Evolutionary conservation across 1,140 invertebrate species (phyloP).

Genomic region (Procambarus clarkii): DNA sequence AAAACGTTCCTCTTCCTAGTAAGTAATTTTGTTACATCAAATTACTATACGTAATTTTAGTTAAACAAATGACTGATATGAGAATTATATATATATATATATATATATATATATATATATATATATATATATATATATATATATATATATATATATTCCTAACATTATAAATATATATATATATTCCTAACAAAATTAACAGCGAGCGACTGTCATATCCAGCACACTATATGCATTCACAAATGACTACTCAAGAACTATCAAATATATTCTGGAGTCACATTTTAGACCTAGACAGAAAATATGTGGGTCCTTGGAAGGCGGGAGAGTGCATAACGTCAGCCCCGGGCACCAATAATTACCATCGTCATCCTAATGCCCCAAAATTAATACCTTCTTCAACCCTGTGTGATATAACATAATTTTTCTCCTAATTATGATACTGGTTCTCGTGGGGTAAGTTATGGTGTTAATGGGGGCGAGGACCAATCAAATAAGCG

Average conservation of each 20-base stretch:
- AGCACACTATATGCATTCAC: background rate
- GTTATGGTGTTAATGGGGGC: background rate
- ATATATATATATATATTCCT: slow-evolving; percentile 3
- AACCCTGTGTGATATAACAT: background rate
- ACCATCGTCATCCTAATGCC: background rate
- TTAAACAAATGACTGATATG: background rate
- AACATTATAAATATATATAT: too few relatives aligned
- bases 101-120: slow-evolving; percentile 37
- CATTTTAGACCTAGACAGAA: background rate
- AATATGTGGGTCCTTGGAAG: background rate
- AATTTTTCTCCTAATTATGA: slow-evolving; percentile 12
- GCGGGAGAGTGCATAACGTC: background rate
- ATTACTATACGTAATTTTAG: too few relatives aligned
- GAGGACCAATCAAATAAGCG: slow-evolving; percentile 1
- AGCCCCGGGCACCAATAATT: background rate
- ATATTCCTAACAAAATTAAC: too few relatives aligned
- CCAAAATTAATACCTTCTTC: background rate
- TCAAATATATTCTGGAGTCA: background rate
- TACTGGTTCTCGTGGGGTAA: background rate
- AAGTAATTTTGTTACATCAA: too few relatives aligned
- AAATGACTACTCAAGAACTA: background rate
- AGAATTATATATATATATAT: slow-evolving; percentile 13
- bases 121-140: slow-evolving; percentile 39
- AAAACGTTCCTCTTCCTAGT: too few relatives aligned
- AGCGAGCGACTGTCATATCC: too few relatives aligned